These are phyloP conservation scores for Trichosurus vulpecula DNA, from an alignment of 2,797 vertebrate species.

Conservation along the genomic window DNA sequence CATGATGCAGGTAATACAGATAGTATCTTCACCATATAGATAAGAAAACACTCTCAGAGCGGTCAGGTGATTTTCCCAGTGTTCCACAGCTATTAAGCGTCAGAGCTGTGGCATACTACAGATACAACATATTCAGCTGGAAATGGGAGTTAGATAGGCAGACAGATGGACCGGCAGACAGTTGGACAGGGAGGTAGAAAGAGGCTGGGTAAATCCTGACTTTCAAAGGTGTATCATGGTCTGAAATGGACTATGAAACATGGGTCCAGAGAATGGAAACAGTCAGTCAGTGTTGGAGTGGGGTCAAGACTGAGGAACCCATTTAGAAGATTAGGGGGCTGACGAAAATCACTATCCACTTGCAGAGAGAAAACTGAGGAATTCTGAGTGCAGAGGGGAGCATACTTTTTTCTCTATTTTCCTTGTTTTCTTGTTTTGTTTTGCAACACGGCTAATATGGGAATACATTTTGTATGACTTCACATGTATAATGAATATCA, in stretches of 20 bases:
- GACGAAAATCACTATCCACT: neutral
- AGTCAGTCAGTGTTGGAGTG: neutral
- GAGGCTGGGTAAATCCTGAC: neutral
- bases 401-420: neutral
- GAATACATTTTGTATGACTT: too few species aligned
- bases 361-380: neutral
- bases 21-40: neutral
- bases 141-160: neutral
- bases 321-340: neutral
- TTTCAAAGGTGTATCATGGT: neutral
- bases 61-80: neutral
- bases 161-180: neutral
- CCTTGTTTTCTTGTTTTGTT: neutral
- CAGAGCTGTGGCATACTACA: neutral
- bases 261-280: neutral
- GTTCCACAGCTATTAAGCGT: neutral
- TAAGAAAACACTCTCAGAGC: neutral
- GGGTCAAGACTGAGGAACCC: neutral
- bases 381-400: neutral
- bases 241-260: conserved; percentile 10
- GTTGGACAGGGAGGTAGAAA: neutral
- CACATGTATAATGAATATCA: too few species aligned
- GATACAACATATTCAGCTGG: neutral
- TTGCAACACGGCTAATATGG: neutral
- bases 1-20: neutral